Base-by-base conservation (phyloP, 2,113 vertebrate species). In the Oreochromis tanganicae region DNA sequence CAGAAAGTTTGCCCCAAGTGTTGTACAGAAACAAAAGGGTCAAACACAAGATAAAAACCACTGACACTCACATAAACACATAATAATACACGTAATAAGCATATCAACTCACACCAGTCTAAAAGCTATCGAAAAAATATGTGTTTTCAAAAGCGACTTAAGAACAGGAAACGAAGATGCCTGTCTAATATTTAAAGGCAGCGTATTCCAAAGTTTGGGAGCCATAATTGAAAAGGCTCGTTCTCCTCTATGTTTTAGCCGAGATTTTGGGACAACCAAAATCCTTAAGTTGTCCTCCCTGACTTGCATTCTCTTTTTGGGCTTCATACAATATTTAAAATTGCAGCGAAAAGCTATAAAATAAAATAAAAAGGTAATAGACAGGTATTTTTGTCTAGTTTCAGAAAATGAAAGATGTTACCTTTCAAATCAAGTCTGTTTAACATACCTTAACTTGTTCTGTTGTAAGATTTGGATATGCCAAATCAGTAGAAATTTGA, bases 121-220 rank as follows among this genome's bases (percentile, higher is more conserved):
- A 32, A 17, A 59, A 1, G 2, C 14, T 29, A 32, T 59, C 0
- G 1, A 17, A 59, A 59, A 59, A 59, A 61, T 2, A 10, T 61
- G 57, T 61, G 57, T 61, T 61, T 61, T 61, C 29, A 29, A 29
- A 29, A 4, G 29, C 29, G 29, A 29, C 29, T 29, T 29, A 29
- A 29, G 5, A 29, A 29, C 29, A 5, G 29, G 29, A 29, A 29
- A 29, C 1, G 4, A 29, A 29, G 29, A 29, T 5, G 29, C 29
- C 29, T 29, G 29, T 29, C 29, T 29, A 29, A 29, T 29, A 29
- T 29, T 29, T 29, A 29, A 29, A 29, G 29, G 29, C 29, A 29
- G 29, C 29, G 4, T 29, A 29, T 29, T 29, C 29, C 29, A 29
- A 5, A 29, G 29, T 29, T 29, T 29, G 29, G 29, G 29, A 29